phyloP scores from a whole-genome alignment of 92 coral and sea anemone genomes.

The Bergia sp. region DNA sequence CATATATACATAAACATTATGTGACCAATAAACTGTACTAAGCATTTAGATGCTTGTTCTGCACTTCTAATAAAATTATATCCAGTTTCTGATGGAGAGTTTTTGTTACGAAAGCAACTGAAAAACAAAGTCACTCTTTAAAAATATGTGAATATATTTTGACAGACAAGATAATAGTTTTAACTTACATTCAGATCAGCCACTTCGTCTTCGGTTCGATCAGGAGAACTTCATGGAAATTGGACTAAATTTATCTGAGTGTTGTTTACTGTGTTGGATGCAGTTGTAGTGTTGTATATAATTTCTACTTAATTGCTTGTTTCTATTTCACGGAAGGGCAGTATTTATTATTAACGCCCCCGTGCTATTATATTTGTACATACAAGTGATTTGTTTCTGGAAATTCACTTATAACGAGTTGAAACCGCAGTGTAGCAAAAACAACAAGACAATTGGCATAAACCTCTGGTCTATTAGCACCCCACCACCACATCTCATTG shows the following conservation, averaged over 20 bases:
- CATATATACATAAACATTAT: neutral
- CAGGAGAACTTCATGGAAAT: neutral
- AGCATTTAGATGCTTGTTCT: neutral
- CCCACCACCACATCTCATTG: neutral
- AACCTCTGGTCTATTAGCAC: neutral
- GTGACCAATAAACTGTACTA: neutral
- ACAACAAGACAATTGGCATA: neutral
- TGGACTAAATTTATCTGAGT: neutral
- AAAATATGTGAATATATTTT: too few species aligned
- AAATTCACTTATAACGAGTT: neutral
- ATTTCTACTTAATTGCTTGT: conserved; percentile 8
- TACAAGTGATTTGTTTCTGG: neutral
- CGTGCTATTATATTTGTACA: neutral
- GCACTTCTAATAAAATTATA: too few species aligned
- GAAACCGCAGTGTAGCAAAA: neutral
- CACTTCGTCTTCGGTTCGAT: neutral
- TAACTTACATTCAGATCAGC: neutral
- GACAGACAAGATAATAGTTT: neutral
- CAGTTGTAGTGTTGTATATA: neutral
- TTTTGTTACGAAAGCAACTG: neutral
- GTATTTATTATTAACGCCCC: conserved; percentile 3
- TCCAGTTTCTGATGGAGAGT: neutral
- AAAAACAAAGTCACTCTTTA: neutral
- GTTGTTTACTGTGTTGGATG: neutral
- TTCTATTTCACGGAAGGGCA: conserved; percentile 6